A percentile compares a stretch with the other conserved stretches of the same genome.
phyloP scores from a whole-genome alignment of 1,140 invertebrate genomes.

The Amphibalanus amphitrite region DNA sequence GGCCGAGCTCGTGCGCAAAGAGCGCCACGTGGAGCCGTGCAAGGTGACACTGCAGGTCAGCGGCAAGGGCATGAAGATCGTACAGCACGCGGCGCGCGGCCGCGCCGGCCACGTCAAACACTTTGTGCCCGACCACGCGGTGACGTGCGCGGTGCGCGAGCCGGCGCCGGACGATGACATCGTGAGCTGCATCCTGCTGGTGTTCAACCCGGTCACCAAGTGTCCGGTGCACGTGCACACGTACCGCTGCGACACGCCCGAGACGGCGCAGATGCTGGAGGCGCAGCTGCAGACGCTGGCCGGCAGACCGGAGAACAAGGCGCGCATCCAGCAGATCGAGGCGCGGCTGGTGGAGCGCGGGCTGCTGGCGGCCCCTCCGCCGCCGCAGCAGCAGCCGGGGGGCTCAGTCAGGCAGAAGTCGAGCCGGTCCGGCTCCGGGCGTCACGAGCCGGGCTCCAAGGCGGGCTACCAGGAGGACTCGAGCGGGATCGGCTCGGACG shows the following conservation, averaged over 20 bases:
- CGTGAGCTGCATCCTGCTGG: slow-evolving; percentile 69
- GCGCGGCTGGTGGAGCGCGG: slow-evolving; percentile 34
- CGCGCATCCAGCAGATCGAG: slow-evolving; percentile 63
- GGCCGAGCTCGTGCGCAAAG: slow-evolving; percentile 59
- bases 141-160: slow-evolving; percentile 62
- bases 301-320: slow-evolving; percentile 66
- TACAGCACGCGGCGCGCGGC: slow-evolving; percentile 41
- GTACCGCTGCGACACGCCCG: slow-evolving; percentile 83
- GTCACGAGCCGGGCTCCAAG: not conserved
- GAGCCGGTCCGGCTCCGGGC: too few species aligned
- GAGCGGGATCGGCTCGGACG: slow-evolving; percentile 69
- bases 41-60: slow-evolving; percentile 72
- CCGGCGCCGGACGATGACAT: slow-evolving; percentile 52
- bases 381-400: slow-evolving; percentile 11
- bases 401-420: not conserved
- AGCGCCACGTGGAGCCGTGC: slow-evolving; percentile 69
- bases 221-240: slow-evolving; percentile 80
- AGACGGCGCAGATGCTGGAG: slow-evolving; percentile 70
- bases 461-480: slow-evolving; percentile 19
- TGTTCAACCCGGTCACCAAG: slow-evolving; percentile 80
- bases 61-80: slow-evolving; percentile 81
- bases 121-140: slow-evolving; percentile 81
- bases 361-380: slow-evolving; percentile 19
- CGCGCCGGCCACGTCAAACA: slow-evolving; percentile 60
- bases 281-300: slow-evolving; percentile 64